These are phyloP conservation scores for Clytia hemisphaerica DNA, from an alignment of 30 jellyfish, hydroid and myxozoan species.

Conservation along the genomic window DNA sequence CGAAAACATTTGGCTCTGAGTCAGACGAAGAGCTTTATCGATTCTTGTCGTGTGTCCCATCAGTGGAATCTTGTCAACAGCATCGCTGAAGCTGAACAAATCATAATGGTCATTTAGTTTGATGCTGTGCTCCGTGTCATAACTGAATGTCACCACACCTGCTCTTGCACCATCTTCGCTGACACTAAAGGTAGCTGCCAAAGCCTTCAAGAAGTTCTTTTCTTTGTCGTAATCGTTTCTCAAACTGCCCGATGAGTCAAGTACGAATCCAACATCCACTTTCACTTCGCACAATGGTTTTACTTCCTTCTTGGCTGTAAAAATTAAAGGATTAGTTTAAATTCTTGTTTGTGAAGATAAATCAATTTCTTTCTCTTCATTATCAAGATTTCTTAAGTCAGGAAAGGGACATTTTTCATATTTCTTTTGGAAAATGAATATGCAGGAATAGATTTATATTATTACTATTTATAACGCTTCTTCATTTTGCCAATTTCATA, in stretches of 20 bases:
- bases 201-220: slow-evolving; percentile 31
- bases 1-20: slow-evolving; percentile 31
- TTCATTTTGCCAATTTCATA: too few relatives aligned
- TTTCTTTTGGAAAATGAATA: too few relatives aligned
- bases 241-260: slow-evolving; percentile 70
- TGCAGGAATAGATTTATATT: too few relatives aligned
- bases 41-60: slow-evolving; percentile 55
- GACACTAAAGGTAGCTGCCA: slow-evolving; percentile 16
- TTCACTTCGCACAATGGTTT: slow-evolving; percentile 17
- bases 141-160: slow-evolving; percentile 50
- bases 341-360: too few relatives aligned
- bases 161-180: slow-evolving; percentile 27
- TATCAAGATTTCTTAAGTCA: too few relatives aligned
- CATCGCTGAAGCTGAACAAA: background rate
- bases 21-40: slow-evolving; percentile 41
- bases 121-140: slow-evolving; percentile 32
- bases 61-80: slow-evolving; percentile 32
- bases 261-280: slow-evolving; percentile 43
- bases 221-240: slow-evolving; percentile 27
- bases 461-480: too few relatives aligned
- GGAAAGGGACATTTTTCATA: too few relatives aligned
- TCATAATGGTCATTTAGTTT: slow-evolving; percentile 22
- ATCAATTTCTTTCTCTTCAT: too few relatives aligned
- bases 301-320: too few relatives aligned
- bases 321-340: too few relatives aligned